Conservation (phyloP, 2,888 invertebrate species). For the Colostygia pectinataria region DNA sequence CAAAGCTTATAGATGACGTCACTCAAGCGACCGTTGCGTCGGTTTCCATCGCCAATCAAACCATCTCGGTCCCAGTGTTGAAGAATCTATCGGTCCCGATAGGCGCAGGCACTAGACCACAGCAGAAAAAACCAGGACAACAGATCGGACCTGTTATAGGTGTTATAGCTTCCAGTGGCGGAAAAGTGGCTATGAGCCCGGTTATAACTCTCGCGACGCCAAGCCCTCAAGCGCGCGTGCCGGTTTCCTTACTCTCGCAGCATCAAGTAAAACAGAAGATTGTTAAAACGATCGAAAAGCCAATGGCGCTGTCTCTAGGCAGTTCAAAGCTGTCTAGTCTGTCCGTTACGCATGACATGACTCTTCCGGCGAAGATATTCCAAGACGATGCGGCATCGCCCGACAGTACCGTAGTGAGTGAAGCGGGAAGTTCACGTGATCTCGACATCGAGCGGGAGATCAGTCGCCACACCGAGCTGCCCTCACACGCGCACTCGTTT, state of each 20-base stretch:
- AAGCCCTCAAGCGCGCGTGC: constrained; percentile 62
- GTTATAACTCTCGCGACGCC: constrained; percentile 69
- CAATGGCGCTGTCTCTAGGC: constrained; percentile 76
- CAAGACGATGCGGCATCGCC: constrained; percentile 86
- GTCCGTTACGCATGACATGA: constrained; percentile 82
- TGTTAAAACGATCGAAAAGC: constrained; percentile 77
- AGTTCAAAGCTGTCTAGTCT: constrained; percentile 82
- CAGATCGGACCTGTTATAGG: constrained; percentile 76
- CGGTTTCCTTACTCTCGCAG: constrained; percentile 72
- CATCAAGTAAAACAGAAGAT: constrained; percentile 80
- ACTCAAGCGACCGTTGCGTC: constrained; percentile 83
- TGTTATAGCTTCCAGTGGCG: constrained; percentile 72
- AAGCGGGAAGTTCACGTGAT: constrained; percentile 46
- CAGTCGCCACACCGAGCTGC: constrained; percentile 76
- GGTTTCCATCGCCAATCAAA: constrained; percentile 78
- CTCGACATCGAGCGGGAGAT: constrained; percentile 79
- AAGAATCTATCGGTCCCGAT: constrained; percentile 71
- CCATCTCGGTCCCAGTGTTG: constrained; percentile 75
- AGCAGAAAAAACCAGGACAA: constrained; percentile 52
- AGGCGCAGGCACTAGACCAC: constrained; percentile 44
- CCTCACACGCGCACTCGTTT: constrained; percentile 54
- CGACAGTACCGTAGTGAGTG: constrained; percentile 70
- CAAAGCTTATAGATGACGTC: constrained; percentile 80
- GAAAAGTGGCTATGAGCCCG: constrained; percentile 66
- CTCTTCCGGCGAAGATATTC: constrained; percentile 86